A percentile compares a stretch with the other conserved stretches of the same genome.
Conservation (phyloP, 1,140 invertebrate genomes). For the Megathymus violae region DNA sequence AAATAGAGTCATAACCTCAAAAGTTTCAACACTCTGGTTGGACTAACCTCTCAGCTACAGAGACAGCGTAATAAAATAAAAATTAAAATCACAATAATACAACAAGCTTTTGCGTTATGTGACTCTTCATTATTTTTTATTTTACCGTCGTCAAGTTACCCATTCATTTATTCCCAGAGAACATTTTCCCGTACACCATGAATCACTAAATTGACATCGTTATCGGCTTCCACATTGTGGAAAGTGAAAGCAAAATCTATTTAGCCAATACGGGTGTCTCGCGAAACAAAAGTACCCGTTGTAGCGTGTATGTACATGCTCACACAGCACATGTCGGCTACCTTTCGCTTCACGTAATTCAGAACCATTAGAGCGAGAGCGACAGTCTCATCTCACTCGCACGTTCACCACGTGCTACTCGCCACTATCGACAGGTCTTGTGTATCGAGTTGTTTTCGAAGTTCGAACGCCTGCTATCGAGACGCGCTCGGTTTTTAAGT, state of each 20-base stretch:
- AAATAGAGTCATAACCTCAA: no score
- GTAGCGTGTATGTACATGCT: slow-evolving; percentile 44
- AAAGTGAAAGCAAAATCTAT: slow-evolving; percentile 56
- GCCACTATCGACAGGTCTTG: slow-evolving; percentile 59
- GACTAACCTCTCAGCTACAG: no score
- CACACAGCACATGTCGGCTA: slow-evolving; percentile 42
- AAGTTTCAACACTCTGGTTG: no score
- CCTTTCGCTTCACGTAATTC: slow-evolving; percentile 38
- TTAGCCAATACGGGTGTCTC: slow-evolving; percentile 45
- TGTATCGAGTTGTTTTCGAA: slow-evolving; percentile 68
- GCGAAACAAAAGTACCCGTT: slow-evolving; percentile 61
- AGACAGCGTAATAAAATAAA: no score
- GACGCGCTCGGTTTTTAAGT: slow-evolving; percentile 59
- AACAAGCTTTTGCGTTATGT: no score
- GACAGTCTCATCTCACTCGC: slow-evolving; percentile 32
- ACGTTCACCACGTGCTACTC: slow-evolving; percentile 47
- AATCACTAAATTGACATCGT: slow-evolving; percentile 56
- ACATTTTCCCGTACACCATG: slow-evolving; percentile 34
- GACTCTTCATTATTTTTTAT: no score
- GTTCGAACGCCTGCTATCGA: slow-evolving; percentile 53
- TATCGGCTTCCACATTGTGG: slow-evolving; percentile 55
- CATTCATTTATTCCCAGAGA: slow-evolving; percentile 5
- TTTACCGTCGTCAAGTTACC: slow-evolving; percentile 1
- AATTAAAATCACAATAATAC: neutral
- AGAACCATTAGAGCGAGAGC: slow-evolving; percentile 43